Evolutionary conservation across 2,797 vertebrate genomes (phyloP), one percentile per base, ranked within the genome.

Genomic region (Amphiprion clarkii): DNA sequence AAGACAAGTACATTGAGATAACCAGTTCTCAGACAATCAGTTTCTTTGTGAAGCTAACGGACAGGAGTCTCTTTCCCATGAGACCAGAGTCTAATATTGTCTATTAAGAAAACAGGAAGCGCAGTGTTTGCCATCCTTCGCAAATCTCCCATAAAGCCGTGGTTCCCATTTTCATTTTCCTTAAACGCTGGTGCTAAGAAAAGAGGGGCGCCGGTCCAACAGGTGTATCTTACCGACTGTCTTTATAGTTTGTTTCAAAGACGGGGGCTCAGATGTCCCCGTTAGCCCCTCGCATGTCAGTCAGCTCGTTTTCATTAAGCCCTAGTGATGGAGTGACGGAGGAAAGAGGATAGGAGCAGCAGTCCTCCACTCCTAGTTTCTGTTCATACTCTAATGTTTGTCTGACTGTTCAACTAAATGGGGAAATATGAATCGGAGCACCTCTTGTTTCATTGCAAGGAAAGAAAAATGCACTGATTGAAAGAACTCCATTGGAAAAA

Each of bases 71-170:
- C 8, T 60, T 84, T 86, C 78, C 88, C 81, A 23, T 81, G 87
- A 90, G 88, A 88, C 80, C 70, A 17, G 58, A 67, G 78, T 82
- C 78, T 71, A 70, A 91, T 84, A 70, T 76, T 74, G 85, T 89
- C 81, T 70, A 52, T 78, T 67, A 81, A 74, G 79, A 83, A 89
- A 90, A 91, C 76, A 91, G 89, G 87, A 90, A 91, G 64, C 23
- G 0, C 67, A 72, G 65, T 77, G 86, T 83, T 81, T 83, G 75
- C 77, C 78, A 51, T 81, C 79, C 64, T 61, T 61, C 21, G 13
- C 48, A 4, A 58, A 64, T 68, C 58, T 82, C 66, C 57, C 52
- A 48, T 59, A 49, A 62, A 60, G 71, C 56, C 27, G 12, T 10
- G 49, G 48, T 65, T 74, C 64, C 67, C 62, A 17, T 65, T 53